These are phyloP conservation scores for Nineta flava DNA, from an alignment of 2,888 invertebrate genomes.

Conservation along the genomic window DNA sequence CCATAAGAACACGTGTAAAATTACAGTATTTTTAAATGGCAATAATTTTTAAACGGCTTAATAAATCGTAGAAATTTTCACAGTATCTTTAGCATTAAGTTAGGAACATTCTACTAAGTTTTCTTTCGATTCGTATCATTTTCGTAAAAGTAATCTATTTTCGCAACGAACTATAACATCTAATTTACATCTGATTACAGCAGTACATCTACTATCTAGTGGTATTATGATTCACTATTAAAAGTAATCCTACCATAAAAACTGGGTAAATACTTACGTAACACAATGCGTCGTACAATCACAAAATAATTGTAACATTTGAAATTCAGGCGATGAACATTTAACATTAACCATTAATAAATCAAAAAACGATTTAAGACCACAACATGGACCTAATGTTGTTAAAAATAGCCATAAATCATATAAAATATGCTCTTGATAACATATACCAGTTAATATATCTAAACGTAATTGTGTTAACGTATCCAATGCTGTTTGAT, in stretches of 20 bases:
- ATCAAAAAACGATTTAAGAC: conserved; percentile 76
- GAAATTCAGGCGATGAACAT: conserved; percentile 74
- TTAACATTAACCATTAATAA: conserved; percentile 66
- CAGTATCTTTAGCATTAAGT: too few relatives aligned
- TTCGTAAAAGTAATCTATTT: too few relatives aligned
- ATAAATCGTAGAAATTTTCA: too few relatives aligned
- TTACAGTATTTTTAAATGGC: too few relatives aligned
- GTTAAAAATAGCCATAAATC: conserved; percentile 84
- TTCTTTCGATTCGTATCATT: too few relatives aligned
- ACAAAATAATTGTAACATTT: conserved; percentile 82
- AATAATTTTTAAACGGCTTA: too few relatives aligned
- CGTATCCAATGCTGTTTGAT: conserved; percentile 78
- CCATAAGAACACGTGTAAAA: too few relatives aligned
- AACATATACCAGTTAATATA: conserved; percentile 89
- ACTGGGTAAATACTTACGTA: conserved; percentile 50
- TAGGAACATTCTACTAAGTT: too few relatives aligned
- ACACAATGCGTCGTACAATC: conserved; percentile 94
- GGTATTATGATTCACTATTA: too few relatives aligned
- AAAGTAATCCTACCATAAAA: neutral
- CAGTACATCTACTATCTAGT: too few relatives aligned
- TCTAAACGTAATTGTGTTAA: conserved; percentile 81
- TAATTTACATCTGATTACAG: too few relatives aligned
- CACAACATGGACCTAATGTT: conserved; percentile 76
- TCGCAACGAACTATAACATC: too few relatives aligned
- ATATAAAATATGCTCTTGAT: conserved; percentile 78